These are phyloP conservation scores for Crotalus horridus DNA, from an alignment of 2,113 vertebrate species.

Conservation along the genomic window DNA sequence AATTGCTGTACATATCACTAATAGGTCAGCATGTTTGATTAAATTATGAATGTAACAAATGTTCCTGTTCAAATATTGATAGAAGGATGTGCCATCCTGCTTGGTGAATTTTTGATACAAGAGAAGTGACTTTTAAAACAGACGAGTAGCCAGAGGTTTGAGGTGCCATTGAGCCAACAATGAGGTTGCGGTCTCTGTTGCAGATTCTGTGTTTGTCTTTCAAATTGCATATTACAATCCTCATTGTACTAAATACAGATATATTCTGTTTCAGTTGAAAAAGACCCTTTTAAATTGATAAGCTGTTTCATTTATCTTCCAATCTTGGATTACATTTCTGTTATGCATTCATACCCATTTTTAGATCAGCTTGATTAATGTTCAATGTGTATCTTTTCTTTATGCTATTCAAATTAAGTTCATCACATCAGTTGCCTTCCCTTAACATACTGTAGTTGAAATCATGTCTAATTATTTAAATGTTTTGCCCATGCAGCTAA, in stretches of 20 bases:
- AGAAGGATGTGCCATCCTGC: slow-evolving; percentile 69
- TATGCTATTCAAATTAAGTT: neutral
- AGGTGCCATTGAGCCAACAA: slow-evolving; percentile 73
- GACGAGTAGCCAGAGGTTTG: slow-evolving; percentile 72
- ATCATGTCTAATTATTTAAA: neutral
- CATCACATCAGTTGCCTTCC: slow-evolving; percentile 11
- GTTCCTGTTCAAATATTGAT: slow-evolving; percentile 76
- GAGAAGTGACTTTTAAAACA: slow-evolving; percentile 61
- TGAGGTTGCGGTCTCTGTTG: slow-evolving; percentile 64
- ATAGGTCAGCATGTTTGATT: slow-evolving; percentile 78
- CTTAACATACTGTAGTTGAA: neutral
- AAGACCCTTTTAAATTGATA: slow-evolving; percentile 28
- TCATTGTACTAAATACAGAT: slow-evolving; percentile 69
- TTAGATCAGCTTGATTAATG: slow-evolving; percentile 37
- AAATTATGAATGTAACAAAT: slow-evolving; percentile 74
- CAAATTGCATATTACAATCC: slow-evolving; percentile 63
- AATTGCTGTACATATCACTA: slow-evolving; percentile 76
- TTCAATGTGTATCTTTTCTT: neutral
- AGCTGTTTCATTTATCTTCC: slow-evolving; percentile 48
- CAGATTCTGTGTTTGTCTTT: slow-evolving; percentile 66
- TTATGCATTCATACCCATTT: slow-evolving; percentile 37
- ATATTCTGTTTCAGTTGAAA: slow-evolving; percentile 41
- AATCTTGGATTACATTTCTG: slow-evolving; percentile 29
- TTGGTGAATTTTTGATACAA: slow-evolving; percentile 65
- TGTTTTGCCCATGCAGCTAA: neutral